Evolutionary conservation across 1,140 invertebrate species (phyloP).

Genomic region (Drosophila nikananu): DNA sequence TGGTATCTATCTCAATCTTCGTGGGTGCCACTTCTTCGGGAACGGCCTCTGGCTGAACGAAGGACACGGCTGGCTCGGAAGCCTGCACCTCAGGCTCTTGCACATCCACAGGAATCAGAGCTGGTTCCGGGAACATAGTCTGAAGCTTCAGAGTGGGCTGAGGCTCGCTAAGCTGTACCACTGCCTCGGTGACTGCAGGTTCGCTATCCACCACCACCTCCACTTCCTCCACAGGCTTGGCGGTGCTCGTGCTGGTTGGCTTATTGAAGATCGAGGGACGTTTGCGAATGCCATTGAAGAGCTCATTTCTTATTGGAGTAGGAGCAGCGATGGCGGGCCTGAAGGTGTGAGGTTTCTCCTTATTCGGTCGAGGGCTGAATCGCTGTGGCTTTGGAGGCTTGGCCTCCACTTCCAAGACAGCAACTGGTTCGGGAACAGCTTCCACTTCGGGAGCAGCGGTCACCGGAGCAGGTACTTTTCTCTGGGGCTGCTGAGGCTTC

Average conservation of each 20-base stretch:
- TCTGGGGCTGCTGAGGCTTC: slow-evolving; percentile 62
- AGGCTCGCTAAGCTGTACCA: slow-evolving; percentile 58
- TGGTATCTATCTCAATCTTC: slow-evolving; percentile 14
- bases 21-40: slow-evolving; percentile 6
- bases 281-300: slow-evolving; percentile 72
- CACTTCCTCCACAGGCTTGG: slow-evolving; percentile 41
- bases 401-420: slow-evolving; percentile 24
- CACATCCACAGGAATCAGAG: slow-evolving; percentile 6
- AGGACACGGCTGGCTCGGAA: slow-evolving; percentile 50
- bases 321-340: slow-evolving; percentile 37
- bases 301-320: slow-evolving; percentile 58
- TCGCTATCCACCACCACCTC: slow-evolving; percentile 40
- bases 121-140: slow-evolving; percentile 55
- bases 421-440: slow-evolving; percentile 7
- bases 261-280: slow-evolving; percentile 71
- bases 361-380: slow-evolving; percentile 57
- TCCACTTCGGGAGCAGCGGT: slow-evolving; percentile 34
- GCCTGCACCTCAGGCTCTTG: slow-evolving; percentile 57
- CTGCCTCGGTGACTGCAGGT: slow-evolving; percentile 46
- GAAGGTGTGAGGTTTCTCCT: slow-evolving; percentile 44
- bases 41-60: slow-evolving; percentile 39
- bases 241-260: slow-evolving; percentile 20
- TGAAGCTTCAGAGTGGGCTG: slow-evolving; percentile 68
- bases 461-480: slow-evolving; percentile 32
- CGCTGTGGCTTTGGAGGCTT: slow-evolving; percentile 65